A percentile compares a stretch with the other conserved stretches of the same genome.
Evolutionary conservation across 1,140 invertebrate genomes (phyloP).

Genomic region (Pseudobourletiella spinata): DNA sequence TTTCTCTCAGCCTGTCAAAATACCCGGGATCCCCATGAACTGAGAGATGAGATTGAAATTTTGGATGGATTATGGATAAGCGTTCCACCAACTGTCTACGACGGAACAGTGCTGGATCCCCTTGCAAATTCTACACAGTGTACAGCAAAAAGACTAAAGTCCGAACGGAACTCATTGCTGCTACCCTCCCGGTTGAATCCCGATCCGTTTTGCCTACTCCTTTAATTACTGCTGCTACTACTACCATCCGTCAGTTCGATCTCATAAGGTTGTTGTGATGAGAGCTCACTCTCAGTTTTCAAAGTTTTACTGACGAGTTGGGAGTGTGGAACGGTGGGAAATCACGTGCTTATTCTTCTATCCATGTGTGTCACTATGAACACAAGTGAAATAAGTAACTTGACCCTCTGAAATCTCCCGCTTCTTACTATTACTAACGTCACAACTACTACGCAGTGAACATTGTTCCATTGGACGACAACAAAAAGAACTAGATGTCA

Average conservation of each 20-base stretch:
- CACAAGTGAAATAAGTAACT: too few relatives aligned
- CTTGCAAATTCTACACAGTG: slow-evolving; percentile 5
- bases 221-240: not conserved
- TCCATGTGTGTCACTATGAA: too few relatives aligned
- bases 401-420: too few relatives aligned
- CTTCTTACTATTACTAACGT: too few relatives aligned
- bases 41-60: slow-evolving; percentile 32
- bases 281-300: not conserved
- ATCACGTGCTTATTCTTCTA: too few relatives aligned
- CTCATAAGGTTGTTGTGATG: not conserved
- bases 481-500: slow-evolving; percentile 6
- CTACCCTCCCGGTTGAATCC: too few relatives aligned
- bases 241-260: not conserved
- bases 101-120: slow-evolving; percentile 2
- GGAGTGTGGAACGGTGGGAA: too few relatives aligned
- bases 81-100: slow-evolving; percentile 2
- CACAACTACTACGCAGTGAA: too few relatives aligned
- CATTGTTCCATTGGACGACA: too few relatives aligned
- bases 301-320: too few relatives aligned
- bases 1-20: too few relatives aligned
- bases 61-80: slow-evolving; percentile 35
- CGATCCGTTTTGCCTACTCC: too few relatives aligned
- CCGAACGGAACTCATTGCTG: not conserved
- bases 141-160: slow-evolving; percentile 5
- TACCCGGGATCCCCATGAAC: not conserved